Base-by-base conservation (phyloP, 1,140 invertebrate genomes). In the Bombus polaris region DNA sequence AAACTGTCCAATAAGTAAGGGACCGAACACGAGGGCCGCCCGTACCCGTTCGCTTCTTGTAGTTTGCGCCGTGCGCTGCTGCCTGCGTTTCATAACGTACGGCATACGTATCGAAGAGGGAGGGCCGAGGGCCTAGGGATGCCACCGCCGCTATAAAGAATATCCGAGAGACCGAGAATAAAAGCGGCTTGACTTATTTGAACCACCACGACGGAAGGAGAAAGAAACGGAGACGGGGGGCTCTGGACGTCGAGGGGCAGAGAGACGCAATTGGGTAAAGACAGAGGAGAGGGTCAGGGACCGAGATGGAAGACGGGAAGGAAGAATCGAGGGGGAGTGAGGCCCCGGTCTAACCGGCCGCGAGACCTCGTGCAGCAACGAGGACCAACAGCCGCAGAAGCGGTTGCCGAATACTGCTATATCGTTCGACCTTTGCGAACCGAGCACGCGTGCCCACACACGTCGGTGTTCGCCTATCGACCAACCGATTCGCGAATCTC, bases 1-100 rank as follows among this genome's bases (percentile, higher is more conserved):
- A 94, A 95, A 94, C 93, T 94, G 93, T 95, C 94, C 92, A 95
- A 94, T 94, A 95, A 94, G 93, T 94, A 94, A 95, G 89, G 88
- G 59, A 89, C 87, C 72, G 92, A 93, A 93, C 92, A 92, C 81
- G 90, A 81, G 78, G 85, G 8, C 57, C 83, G 59, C 90, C 90
- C 92, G 91, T 92, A 92, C 75, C 75, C 88, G 89, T 92, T 84
- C 88, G 87, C 90, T 93, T 92, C 91, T 94, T 93, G 90, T 94
- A 92, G 79, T 87, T 91, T 91, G 88, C 88, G 82, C 82, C 35
- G 85, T 78, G n/a, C 65, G 84, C 86, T 70, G 79, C 76, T 91
- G 81, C 65, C 87, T 42, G 87, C 91, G 88, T 86, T 76, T 86
- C 79, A 86, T 93, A 93, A 94, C 82, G 82, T 91, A 92, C 73